Evolutionary conservation across 35 echinoderm and acorn worm species (phyloP), one percentile per base, ranked within the genome.

Genomic region (Lytechinus pictus): DNA sequence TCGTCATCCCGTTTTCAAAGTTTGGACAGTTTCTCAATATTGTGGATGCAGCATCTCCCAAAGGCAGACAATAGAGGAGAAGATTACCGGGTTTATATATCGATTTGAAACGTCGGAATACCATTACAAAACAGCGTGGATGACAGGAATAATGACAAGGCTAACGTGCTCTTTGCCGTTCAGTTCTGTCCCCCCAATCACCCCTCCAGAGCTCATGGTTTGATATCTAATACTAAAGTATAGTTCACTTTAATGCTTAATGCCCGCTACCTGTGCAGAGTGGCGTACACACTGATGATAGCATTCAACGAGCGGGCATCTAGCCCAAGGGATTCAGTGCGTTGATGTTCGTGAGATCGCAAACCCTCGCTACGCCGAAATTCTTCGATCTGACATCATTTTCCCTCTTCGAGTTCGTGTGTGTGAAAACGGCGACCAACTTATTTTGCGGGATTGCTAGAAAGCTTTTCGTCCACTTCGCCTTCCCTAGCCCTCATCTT

Each of bases 341-440:
- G 66, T 79, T 79, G 66, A 24, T 79, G 66, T 79, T 79, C 66
- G 66, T 79, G 66, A 79, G 16, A 79, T 24, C 19, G 66, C 66
- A 79, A 79, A 79, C 66, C 21, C 66, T 79, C 66, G 66, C 66
- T 79, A 79, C 66, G 66, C 19, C 66, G n/a, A 79, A 79, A 79
- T n/a, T 79, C 66, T 79, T 79, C 66, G 66, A 79, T 79, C 66
- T 24, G 66, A 79, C 66, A 79, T 79, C 66, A 79, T 79, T 79
- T 79, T 24, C 66, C 66, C 21, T 79, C 66, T 79, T 79, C n/a
- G 66, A 16, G 66, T 79, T 79, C 66, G 66, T 79, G 66, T 79
- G 66, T 79, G 66, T 79, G 66, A 79, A 79, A 79, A 24, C 66
- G 66, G n/a, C 16, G 66, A 7, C 56, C 56, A 58, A 58, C 56